A percentile compares a stretch with the other conserved stretches of the same genome.
phyloP scores from a whole-genome alignment of 2,113 vertebrate species.

The Seriola dumerili region DNA sequence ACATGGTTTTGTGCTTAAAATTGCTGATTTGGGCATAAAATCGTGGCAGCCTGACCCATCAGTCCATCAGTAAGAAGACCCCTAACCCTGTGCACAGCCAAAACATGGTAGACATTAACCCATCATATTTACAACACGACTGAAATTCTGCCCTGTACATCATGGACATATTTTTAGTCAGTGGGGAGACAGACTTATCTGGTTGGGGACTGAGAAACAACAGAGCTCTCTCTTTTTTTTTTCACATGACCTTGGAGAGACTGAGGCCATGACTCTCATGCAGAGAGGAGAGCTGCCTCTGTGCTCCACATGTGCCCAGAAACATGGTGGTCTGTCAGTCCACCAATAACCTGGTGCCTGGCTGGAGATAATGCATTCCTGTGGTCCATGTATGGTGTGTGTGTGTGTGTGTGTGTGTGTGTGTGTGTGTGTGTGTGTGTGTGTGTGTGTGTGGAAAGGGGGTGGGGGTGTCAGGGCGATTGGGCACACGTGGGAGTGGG shows the following conservation, averaged over 20 bases:
- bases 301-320: slow-evolving; percentile 60
- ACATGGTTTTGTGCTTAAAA: too few species aligned
- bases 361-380: slow-evolving; percentile 43
- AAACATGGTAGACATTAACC: slow-evolving; percentile 2
- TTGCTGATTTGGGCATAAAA: too few species aligned
- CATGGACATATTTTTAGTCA: slow-evolving; percentile 12
- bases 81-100: background rate
- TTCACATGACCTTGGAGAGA: slow-evolving; percentile 75
- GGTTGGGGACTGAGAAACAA: slow-evolving; percentile 38
- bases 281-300: slow-evolving; percentile 28
- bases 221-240: slow-evolving; percentile 44
- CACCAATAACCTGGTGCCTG: slow-evolving; percentile 57
- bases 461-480: slow-evolving; percentile 3
- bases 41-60: too few species aligned
- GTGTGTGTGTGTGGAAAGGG: slow-evolving; percentile 2
- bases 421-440: too few species aligned
- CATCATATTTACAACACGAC: background rate
- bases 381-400: slow-evolving; percentile 55
- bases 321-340: slow-evolving; percentile 35
- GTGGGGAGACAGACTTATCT: background rate
- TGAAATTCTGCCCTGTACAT: background rate
- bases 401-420: too few species aligned
- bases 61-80: background rate
- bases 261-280: slow-evolving; percentile 49
- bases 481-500: slow-evolving; percentile 71